These are phyloP conservation scores for Diaphora mendica DNA, from an alignment of 2,888 invertebrate genomes.

Conservation along the genomic window DNA sequence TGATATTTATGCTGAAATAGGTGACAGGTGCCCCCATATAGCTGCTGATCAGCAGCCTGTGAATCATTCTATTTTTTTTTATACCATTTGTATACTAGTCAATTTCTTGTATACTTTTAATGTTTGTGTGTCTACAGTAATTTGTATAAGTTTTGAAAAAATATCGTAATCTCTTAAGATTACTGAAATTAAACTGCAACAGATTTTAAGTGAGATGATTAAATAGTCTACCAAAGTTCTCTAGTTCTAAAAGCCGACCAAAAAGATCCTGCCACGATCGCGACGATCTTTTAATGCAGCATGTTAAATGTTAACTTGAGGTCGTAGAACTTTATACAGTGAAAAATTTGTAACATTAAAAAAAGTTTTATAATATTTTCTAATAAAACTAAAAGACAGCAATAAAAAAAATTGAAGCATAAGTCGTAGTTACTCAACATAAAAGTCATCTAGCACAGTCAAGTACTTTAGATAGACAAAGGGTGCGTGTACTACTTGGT, in stretches of 20 bases:
- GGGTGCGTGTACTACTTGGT: slow-evolving; percentile 38
- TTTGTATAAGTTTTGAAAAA: not conserved
- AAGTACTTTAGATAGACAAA: slow-evolving; percentile 41
- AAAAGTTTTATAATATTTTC: too few species aligned
- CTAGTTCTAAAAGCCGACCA: not conserved
- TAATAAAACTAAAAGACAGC: not conserved
- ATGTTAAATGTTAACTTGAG: not conserved
- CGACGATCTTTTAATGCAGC: not conserved
- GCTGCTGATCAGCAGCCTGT: too few species aligned
- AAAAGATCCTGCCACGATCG: not conserved
- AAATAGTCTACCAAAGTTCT: not conserved
- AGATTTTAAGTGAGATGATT: not conserved
- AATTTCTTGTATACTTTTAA: not conserved
- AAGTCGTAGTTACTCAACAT: slow-evolving; percentile 15
- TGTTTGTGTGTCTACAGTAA: not conserved
- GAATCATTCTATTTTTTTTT: too few species aligned
- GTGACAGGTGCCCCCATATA: too few species aligned
- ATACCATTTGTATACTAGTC: not conserved
- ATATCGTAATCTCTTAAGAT: not conserved
- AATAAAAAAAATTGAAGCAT: not conserved
- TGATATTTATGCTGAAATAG: too few species aligned
- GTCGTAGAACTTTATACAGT: not conserved
- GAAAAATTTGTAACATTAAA: too few species aligned
- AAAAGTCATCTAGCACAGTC: slow-evolving; percentile 23
- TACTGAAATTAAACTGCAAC: not conserved